These are phyloP conservation scores for Notamacropus eugenii DNA, from an alignment of 2,797 vertebrate species.

Conservation along the genomic window DNA sequence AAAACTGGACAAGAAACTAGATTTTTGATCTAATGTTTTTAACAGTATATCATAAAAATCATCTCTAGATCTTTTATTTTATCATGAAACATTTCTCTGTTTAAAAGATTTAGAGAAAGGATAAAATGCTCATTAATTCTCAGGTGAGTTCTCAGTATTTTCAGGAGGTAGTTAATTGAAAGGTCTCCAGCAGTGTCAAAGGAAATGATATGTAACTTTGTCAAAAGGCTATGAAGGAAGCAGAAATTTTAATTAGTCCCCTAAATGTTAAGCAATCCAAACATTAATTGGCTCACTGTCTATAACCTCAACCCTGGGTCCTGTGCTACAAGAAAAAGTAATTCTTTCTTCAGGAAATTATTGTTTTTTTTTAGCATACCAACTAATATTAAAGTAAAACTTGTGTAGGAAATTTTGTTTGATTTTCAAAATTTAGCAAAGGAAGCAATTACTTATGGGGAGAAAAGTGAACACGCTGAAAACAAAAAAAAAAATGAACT, in stretches of 20 bases:
- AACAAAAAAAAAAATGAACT: background rate
- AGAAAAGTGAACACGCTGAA: background rate
- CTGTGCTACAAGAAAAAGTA: background rate
- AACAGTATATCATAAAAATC: background rate
- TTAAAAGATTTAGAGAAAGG: background rate
- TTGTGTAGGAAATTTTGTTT: background rate
- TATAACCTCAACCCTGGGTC: background rate
- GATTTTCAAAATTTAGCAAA: background rate
- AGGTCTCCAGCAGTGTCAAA: slow-evolving; percentile 50
- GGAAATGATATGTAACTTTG: slow-evolving; percentile 26
- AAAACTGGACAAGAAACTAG: background rate
- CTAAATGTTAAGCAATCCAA: slow-evolving; percentile 6
- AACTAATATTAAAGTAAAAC: background rate
- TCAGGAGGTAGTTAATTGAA: slow-evolving; percentile 29
- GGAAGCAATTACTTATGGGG: background rate
- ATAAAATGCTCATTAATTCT: slow-evolving; percentile 3
- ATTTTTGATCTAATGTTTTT: background rate
- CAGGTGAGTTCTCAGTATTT: background rate
- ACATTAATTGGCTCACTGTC: background rate
- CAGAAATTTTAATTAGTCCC: slow-evolving; percentile 14
- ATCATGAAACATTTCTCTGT: background rate
- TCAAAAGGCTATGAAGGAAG: slow-evolving; percentile 13
- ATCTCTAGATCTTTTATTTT: background rate
- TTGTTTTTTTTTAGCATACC: background rate
- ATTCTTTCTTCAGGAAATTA: background rate